These are phyloP conservation scores for Tiliqua scincoides DNA, from an alignment of 2,113 vertebrate species.

Conservation along the genomic window DNA sequence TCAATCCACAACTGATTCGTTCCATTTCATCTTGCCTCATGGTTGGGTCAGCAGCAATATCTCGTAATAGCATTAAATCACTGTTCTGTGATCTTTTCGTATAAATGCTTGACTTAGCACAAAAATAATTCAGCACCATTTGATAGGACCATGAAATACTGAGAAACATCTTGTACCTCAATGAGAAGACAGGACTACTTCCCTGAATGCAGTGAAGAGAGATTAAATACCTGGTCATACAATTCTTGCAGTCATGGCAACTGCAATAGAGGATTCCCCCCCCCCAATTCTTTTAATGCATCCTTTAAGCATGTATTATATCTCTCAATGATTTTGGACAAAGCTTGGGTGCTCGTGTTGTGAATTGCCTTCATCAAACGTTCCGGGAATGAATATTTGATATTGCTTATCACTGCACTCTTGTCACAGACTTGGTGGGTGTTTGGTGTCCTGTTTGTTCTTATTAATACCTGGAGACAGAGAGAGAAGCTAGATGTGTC, in stretches of 20 bases:
- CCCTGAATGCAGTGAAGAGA: constrained; percentile 65
- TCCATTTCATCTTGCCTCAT: no score
- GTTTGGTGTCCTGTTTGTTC: constrained; percentile 50
- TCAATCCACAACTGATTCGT: no score
- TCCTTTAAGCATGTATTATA: constrained; percentile 75
- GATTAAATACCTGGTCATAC: constrained; percentile 76
- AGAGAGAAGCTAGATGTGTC: constrained; percentile 48
- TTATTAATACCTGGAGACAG: constrained; percentile 61
- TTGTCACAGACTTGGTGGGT: constrained; percentile 49
- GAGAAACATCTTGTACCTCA: constrained; percentile 75
- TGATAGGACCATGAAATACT: constrained; percentile 55
- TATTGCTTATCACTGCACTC: constrained; percentile 59
- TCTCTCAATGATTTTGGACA: constrained; percentile 72
- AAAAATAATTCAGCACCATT: constrained; percentile 62
- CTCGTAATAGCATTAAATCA: neutral
- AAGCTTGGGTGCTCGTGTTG: constrained; percentile 68
- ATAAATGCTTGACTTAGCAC: constrained; percentile 1
- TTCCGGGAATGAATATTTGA: constrained; percentile 76
- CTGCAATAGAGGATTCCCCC: constrained; percentile 51
- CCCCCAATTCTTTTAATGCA: constrained; percentile 78
- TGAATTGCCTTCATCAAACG: constrained; percentile 69
- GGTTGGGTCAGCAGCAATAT: neutral
- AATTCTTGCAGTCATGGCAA: constrained; percentile 73
- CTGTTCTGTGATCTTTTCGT: neutral
- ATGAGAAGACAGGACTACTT: constrained; percentile 73